Conservation (phyloP, 2,888 invertebrate species). For the Steromphala cineraria region DNA sequence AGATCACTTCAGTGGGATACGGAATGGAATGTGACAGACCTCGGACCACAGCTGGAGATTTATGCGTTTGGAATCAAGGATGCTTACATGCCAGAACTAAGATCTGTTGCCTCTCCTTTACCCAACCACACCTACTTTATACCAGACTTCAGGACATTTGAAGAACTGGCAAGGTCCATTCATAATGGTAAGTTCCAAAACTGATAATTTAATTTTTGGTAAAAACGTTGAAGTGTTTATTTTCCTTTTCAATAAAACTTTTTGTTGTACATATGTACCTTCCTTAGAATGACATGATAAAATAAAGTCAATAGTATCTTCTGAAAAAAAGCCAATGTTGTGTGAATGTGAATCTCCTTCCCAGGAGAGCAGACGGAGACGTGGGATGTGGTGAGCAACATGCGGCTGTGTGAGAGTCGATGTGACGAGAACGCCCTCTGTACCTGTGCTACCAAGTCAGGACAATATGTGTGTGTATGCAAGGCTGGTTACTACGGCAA, state of each 20-base stretch:
- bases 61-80: slow-evolving; percentile 54
- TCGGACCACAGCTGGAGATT: slow-evolving; percentile 59
- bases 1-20: slow-evolving; percentile 48
- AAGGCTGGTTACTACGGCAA: slow-evolving; percentile 42
- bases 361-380: slow-evolving; percentile 46
- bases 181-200: slow-evolving; percentile 51
- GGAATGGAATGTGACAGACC: slow-evolving; percentile 39
- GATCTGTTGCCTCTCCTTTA: slow-evolving; percentile 46
- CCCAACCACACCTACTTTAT: slow-evolving; percentile 52
- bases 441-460: slow-evolving; percentile 50
- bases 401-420: slow-evolving; percentile 16
- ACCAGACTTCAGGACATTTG: slow-evolving; percentile 46
- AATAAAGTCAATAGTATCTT: no score
- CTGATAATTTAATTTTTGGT: background rate
- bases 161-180: slow-evolving; percentile 46
- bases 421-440: slow-evolving; percentile 39
- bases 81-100: slow-evolving; percentile 47
- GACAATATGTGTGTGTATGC: slow-evolving; percentile 50
- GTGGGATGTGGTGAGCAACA: slow-evolving; percentile 38
- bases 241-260: background rate
- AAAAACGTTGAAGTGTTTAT: no score
- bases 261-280: no score
- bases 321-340: no score
- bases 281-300: no score
- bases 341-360: background rate